Evolutionary conservation across 2,113 vertebrate genomes (phyloP).

Genomic region (Notarius quadriscutis): DNA sequence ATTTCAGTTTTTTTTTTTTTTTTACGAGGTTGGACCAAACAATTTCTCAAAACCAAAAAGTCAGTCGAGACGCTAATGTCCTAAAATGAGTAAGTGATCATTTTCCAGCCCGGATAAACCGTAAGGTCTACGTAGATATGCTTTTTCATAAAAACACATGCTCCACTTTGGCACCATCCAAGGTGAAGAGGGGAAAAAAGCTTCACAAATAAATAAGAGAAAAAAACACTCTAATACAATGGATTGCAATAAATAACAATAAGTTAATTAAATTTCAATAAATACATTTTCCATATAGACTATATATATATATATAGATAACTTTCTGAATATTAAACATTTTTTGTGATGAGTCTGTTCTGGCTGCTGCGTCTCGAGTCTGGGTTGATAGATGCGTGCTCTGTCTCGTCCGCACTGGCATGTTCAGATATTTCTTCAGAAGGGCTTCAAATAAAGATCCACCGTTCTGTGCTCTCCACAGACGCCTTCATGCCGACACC

Average conservation of each 20-base stretch:
- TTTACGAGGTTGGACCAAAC: conserved; percentile 1
- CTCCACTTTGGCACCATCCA: conserved; percentile 89
- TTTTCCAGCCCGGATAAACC: conserved; percentile 27
- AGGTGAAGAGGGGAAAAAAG: conserved; percentile 72
- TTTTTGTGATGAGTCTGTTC: conserved; percentile 40
- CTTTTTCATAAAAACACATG: conserved; percentile 60
- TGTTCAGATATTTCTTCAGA: not conserved
- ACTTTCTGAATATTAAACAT: conserved; percentile 62
- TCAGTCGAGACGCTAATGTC: not conserved
- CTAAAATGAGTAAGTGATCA: conserved; percentile 6
- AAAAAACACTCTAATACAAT: conserved; percentile 80
- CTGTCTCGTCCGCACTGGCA: not conserved
- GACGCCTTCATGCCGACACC: not conserved
- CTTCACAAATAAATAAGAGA: conserved; percentile 85
- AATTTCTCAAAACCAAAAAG: not conserved
- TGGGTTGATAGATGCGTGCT: not conserved
- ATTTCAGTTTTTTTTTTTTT: not conserved
- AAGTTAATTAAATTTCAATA: conserved; percentile 98
- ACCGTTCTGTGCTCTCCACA: not conserved
- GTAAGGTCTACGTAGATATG: conserved; percentile 15
- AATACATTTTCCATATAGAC: conserved; percentile 86
- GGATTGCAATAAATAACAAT: conserved; percentile 99
- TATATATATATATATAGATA: conserved; percentile 45
- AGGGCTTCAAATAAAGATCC: conserved; percentile 7
- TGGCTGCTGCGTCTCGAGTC: conserved; percentile 5